These are phyloP conservation scores for Tenthredo scrophulariae DNA, from an alignment of 2,888 invertebrate genomes.

Conservation along the genomic window DNA sequence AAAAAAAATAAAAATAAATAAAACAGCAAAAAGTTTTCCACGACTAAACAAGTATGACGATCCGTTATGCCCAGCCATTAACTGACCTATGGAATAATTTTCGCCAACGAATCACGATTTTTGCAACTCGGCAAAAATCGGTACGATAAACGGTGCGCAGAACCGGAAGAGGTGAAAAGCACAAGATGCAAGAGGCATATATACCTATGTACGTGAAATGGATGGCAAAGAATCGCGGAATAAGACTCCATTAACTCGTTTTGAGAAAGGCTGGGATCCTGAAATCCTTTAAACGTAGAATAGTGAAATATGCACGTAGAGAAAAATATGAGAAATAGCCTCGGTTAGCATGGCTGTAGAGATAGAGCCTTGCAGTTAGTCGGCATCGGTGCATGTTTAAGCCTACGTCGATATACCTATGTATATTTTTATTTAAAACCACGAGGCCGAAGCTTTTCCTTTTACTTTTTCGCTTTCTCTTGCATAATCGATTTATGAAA, in stretches of 20 bases:
- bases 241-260: constrained; percentile 3
- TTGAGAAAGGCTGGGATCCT: neutral
- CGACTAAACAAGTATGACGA: neutral
- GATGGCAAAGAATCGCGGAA: neutral
- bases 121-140: neutral
- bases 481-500: neutral
- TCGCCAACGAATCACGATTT: neutral
- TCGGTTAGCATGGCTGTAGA: neutral
- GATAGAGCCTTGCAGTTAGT: neutral
- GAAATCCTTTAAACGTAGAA: neutral
- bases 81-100: neutral
- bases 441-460: neutral
- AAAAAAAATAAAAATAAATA: neutral
- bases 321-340: constrained; percentile 6
- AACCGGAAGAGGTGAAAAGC: neutral
- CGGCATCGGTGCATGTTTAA: neutral
- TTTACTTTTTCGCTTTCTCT: neutral
- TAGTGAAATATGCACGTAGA: neutral
- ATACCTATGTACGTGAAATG: neutral
- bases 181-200: constrained; percentile 6
- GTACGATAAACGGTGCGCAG: neutral
- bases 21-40: neutral
- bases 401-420: neutral
- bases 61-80: neutral
- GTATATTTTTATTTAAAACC: neutral